Conservation (phyloP, 2,113 vertebrate species). For the Periophthalmus modestus region DNA sequence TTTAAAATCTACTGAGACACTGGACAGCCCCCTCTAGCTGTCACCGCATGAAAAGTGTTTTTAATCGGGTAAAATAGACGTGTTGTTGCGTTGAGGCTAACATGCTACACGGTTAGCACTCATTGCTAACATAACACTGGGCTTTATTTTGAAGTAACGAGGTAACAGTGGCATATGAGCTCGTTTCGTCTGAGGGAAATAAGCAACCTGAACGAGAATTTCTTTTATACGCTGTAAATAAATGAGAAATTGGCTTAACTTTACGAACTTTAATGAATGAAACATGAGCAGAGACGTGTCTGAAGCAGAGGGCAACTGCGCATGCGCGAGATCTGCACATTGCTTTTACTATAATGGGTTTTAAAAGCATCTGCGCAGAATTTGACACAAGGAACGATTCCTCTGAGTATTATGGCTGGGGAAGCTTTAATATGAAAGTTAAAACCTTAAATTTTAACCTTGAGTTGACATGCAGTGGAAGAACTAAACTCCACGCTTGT, state of each 20-base stretch:
- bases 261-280: not conserved
- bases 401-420: no score
- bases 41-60: fast-evolving
- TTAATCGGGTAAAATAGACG: not conserved
- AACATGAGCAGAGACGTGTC: not conserved
- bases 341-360: not conserved
- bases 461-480: no score
- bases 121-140: not conserved
- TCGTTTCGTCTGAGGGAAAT: not conserved
- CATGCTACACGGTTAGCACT: constrained; percentile 1
- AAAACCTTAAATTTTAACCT: no score
- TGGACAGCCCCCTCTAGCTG: not conserved
- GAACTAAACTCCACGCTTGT: no score
- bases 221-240: no score
- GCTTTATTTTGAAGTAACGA: constrained; percentile 41
- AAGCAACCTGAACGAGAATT: no score
- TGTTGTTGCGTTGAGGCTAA: not conserved
- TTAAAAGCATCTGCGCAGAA: no score
- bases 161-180: not conserved
- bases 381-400: no score
- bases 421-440: no score
- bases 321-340: not conserved
- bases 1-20: fast-evolving
- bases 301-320: not conserved
- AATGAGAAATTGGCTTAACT: not conserved